Base-by-base conservation (phyloP, 2,888 invertebrate species). In the Noctua fimbriata region DNA sequence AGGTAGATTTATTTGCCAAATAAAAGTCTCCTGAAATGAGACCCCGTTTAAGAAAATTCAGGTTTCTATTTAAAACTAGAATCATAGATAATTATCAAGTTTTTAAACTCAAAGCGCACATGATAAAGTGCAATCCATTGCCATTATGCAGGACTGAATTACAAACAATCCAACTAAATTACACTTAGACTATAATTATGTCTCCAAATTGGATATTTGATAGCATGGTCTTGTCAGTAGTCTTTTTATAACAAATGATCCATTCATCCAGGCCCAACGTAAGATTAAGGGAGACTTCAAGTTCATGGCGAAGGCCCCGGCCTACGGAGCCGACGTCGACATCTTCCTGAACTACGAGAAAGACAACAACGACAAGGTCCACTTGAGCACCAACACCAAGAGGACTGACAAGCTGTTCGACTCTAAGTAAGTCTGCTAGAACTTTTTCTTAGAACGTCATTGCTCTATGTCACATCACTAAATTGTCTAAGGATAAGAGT, bases 341-440 rank as follows among this genome's bases (percentile, higher is more conserved):
- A 74, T 98, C 7, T 97, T 96, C 88, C 97, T 98, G 52, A 97
- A 98, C 92, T 98, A 97, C 82, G 98, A 98, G 73, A 98, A 98
- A 90, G 98, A 98, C 91, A 98, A 98, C 67, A 97, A 95, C 67
- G 98, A 98, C 89, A 98, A 98, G 88, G 88, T 98, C 7, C 97
- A 97, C 79, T 89, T 98, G 63, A 97, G 97, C 55, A 98, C 98
- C 0, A 97, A 97, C 84, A 97, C 97, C 76, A 97, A 97, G 83
- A 86, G 97, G 0, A 97, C 95, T 55, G 95, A 95, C 10, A 95
- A 95, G 14, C 94, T 96, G 2, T 66, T 98, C 1, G 97, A 98
- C 44, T 97, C 98, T 1, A 98, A 98, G 97, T 97, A 93, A 95
- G 97, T 95, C 41, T 73, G 32, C 55, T 36, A n/a, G 5, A 41